Conservation (phyloP, 2,113 vertebrate genomes). For the Triplophysa rosa region DNA sequence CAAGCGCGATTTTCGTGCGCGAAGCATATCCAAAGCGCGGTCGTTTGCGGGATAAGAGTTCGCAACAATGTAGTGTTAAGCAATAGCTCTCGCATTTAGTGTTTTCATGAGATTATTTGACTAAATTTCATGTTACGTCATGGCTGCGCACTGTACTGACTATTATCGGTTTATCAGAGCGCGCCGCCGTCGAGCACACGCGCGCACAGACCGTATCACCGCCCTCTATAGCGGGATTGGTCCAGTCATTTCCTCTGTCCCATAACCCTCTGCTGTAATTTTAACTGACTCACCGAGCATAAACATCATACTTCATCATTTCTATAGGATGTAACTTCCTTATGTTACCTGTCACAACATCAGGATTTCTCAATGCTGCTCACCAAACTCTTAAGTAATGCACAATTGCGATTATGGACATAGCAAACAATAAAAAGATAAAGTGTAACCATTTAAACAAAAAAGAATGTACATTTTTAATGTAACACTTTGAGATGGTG, state of each 20-base stretch:
- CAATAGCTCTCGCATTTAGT: background rate
- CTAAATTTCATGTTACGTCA: background rate
- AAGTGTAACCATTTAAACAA: no score
- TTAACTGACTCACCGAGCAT: background rate
- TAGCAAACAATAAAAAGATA: no score
- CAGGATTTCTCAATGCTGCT: background rate
- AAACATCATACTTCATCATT: background rate
- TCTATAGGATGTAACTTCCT: background rate
- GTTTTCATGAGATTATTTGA: background rate
- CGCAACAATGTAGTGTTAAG: background rate
- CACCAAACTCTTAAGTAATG: background rate
- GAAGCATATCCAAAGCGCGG: background rate
- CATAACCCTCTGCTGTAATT: background rate
- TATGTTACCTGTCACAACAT: background rate
- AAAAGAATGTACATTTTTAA: no score
- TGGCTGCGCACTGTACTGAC: background rate
- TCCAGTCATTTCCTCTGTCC: constrained; percentile 1
- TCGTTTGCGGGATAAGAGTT: no score
- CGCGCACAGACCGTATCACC: background rate
- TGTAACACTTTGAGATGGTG: no score
- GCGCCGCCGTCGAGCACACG: background rate
- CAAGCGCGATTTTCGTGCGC: background rate
- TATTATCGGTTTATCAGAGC: background rate
- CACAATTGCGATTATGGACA: no score
- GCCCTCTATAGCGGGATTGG: constrained; percentile 6